phyloP scores from a whole-genome alignment of 1,140 invertebrate genomes.

The Liolophura sinensis region DNA sequence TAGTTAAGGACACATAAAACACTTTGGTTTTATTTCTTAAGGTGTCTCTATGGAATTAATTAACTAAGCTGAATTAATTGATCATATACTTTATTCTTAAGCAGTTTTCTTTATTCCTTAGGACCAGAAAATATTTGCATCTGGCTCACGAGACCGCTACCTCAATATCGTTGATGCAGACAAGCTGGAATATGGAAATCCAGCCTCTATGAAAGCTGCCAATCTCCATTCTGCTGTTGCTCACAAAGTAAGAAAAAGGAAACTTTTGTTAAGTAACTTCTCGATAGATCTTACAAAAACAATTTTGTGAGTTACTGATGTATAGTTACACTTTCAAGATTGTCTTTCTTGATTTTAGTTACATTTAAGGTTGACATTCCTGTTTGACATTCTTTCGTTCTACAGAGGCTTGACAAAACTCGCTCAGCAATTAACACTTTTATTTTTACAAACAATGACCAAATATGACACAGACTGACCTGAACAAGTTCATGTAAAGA shows the following conservation, averaged over 20 bases:
- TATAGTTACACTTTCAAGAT: too few relatives aligned
- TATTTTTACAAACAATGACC: too few relatives aligned
- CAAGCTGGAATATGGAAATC: conserved; percentile 28
- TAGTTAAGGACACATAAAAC: not conserved
- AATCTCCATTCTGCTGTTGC: conserved; percentile 26
- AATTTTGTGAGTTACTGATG: too few relatives aligned
- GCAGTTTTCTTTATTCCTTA: conserved; percentile 17
- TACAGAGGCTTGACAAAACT: too few relatives aligned
- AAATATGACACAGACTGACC: too few relatives aligned
- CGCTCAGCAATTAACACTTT: too few relatives aligned
- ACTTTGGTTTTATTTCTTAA: too few relatives aligned
- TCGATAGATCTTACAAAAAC: conserved; percentile 4
- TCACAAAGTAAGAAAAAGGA: conserved; percentile 32
- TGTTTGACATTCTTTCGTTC: too few relatives aligned
- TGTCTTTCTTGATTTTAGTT: too few relatives aligned
- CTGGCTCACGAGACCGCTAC: conserved; percentile 43
- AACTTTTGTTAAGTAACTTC: not conserved
- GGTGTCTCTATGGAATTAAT: too few relatives aligned
- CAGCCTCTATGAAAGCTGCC: conserved; percentile 27
- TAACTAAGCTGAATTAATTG: not conserved
- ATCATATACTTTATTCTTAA: conserved; percentile 3
- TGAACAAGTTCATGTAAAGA: too few relatives aligned
- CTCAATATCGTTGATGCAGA: conserved; percentile 39
- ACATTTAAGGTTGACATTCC: too few relatives aligned
- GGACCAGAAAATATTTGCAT: conserved; percentile 34